These are phyloP conservation scores for Calephelis perditalis DNA, from an alignment of 2,888 invertebrate genomes.

Conservation along the genomic window DNA sequence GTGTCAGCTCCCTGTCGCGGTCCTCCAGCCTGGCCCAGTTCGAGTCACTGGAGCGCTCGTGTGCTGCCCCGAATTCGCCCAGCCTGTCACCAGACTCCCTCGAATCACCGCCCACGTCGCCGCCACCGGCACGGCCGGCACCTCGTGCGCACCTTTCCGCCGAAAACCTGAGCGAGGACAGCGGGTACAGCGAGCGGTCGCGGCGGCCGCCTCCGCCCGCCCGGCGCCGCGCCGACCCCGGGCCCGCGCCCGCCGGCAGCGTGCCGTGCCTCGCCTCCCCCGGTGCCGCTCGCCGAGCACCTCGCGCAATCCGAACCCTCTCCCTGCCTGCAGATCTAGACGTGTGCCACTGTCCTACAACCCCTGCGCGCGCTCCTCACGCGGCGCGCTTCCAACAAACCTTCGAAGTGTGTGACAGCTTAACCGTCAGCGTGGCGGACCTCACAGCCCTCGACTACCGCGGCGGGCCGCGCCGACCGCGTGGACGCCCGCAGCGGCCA, in stretches of 20 bases:
- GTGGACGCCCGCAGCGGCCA: conserved; percentile 60
- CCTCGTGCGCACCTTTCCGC: conserved; percentile 79
- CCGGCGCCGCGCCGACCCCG: conserved; percentile 41
- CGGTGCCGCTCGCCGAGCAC: conserved; percentile 52
- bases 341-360: conserved; percentile 54
- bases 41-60: conserved; percentile 85
- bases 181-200: conserved; percentile 83
- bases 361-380: conserved; percentile 37
- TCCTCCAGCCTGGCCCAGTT: conserved; percentile 91
- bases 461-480: conserved; percentile 51
- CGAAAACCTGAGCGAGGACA: conserved; percentile 89
- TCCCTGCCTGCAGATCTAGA: conserved; percentile 83
- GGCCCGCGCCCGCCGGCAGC: conserved; percentile 53
- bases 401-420: conserved; percentile 66
- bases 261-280: conserved; percentile 58
- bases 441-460: conserved; percentile 79
- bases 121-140: conserved; percentile 54
- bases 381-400: conserved; percentile 66
- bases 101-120: conserved; percentile 62
- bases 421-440: conserved; percentile 81
- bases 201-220: conserved; percentile 57
- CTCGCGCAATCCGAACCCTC: conserved; percentile 63
- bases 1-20: conserved; percentile 81
- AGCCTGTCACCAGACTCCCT: conserved; percentile 71
- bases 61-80: conserved; percentile 64